Evolutionary conservation across 2,888 invertebrate genomes (phyloP), one percentile per base, ranked within the genome.

Genomic region (Cheilosia vulpina): DNA sequence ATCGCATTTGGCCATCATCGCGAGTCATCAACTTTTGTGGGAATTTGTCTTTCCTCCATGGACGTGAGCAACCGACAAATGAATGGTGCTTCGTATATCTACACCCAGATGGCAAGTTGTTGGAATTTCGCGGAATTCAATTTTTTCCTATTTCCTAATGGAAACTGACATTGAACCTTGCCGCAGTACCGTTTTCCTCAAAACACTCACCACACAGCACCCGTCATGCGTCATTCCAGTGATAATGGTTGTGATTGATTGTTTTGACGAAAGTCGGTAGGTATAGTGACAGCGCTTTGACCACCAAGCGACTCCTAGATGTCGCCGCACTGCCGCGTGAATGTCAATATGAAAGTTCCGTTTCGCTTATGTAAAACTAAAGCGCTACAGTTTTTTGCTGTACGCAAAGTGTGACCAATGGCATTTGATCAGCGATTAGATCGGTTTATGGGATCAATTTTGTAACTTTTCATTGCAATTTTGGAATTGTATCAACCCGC

Each of bases 81-180:
- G 43, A 43, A 57, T 6, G n/a, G n/a, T 45, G n/a, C 45, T 6
- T 34, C 15, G 50, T 50, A 13, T 9, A 7, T n/a, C 52, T 17
- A 69, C 53, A 68, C 34, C 45, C 77, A 53, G 13, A 17, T 69
- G 77, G 71, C 24, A 21, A 58, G 19, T 19, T 62, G 38, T 47
- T 63, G 72, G 57, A 19, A 57, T 72, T 78, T 63, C 38, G 11
- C 53, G 55, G 76, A 68, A 76, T 43, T 17, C 13, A 38, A 27
- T 65, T 50, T 58, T 31, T 11, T 13, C 45, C 24, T 57, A 58
- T 76, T 66, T 69, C 66, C 69, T 71, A 72, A 63, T 63, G 41
- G 13, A 65, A 72, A 65, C 55, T 78, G 71, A 78, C 72, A 71
- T 43, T 78, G 78, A 78, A 78, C 57, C 50, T 47, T 45, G 27